Evolutionary conservation across 2,888 invertebrate species (phyloP).

Genomic region (Drosophila mettleri): DNA sequence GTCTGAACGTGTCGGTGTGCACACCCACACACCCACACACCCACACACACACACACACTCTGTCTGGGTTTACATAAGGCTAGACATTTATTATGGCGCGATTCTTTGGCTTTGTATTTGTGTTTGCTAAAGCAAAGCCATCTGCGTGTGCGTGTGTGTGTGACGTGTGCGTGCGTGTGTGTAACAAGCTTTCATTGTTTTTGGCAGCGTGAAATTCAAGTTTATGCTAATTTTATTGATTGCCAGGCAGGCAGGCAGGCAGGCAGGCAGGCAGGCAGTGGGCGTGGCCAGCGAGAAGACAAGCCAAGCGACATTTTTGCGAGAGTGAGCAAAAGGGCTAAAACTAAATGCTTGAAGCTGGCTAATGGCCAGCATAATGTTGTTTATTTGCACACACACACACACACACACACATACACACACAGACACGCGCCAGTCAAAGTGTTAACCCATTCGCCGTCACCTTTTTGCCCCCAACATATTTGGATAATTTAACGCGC

Average conservation of each 20-base stretch:
- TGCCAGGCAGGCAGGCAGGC: conserved; percentile 27
- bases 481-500: conserved; percentile 81
- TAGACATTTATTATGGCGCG: conserved; percentile 64
- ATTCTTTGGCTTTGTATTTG: conserved; percentile 15
- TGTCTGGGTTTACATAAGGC: conserved; percentile 66
- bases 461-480: conserved; percentile 78
- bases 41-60: conserved; percentile 20
- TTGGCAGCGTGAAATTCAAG: conserved; percentile 65
- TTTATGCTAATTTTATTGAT: conserved; percentile 77
- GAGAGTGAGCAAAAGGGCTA: background rate
- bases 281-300: conserved; percentile 31
- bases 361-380: conserved; percentile 8
- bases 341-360: conserved; percentile 8
- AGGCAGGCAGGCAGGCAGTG: conserved; percentile 17
- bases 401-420: conserved; percentile 3
- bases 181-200: conserved; percentile 51
- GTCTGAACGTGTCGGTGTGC: conserved; percentile 20
- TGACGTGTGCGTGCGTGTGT: conserved; percentile 25
- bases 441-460: conserved; percentile 79
- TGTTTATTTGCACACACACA: conserved; percentile 15
- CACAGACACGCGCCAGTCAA: conserved; percentile 44
- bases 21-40: conserved; percentile 20
- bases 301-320: conserved; percentile 2
- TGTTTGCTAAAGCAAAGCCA: conserved; percentile 48
- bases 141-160: conserved; percentile 17